phyloP scores from a whole-genome alignment of 2,888 invertebrate genomes.

The Oithona nana region DNA sequence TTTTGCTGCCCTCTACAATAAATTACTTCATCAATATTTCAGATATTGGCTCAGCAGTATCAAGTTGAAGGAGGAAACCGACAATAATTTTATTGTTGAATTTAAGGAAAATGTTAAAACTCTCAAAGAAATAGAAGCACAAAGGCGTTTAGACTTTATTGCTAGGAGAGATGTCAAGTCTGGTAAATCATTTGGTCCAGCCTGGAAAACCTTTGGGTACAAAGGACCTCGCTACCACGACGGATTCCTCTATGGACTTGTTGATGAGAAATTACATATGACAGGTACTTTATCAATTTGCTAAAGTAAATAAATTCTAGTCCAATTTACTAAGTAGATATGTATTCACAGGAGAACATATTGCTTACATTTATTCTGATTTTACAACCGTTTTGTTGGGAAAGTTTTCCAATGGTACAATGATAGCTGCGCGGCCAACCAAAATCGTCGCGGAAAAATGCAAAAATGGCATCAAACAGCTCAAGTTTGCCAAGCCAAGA shows the following conservation, averaged over 20 bases:
- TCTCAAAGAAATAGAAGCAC: not conserved
- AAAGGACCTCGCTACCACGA: not conserved
- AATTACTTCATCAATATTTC: no score
- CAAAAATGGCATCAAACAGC: not conserved
- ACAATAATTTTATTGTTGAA: not conserved
- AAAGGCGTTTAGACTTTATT: not conserved
- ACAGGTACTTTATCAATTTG: no score
- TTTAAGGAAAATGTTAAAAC: not conserved
- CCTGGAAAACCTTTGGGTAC: not conserved
- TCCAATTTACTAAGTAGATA: no score
- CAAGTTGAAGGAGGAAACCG: not conserved
- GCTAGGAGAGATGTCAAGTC: not conserved
- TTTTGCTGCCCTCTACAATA: no score
- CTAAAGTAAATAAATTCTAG: no score
- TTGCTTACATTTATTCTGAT: constrained; percentile 9
- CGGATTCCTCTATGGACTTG: not conserved
- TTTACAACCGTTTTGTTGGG: not conserved
- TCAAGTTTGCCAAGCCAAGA: not conserved
- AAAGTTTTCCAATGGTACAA: not conserved
- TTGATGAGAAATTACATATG: not conserved
- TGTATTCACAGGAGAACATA: constrained; percentile 3
- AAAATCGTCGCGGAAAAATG: not conserved
- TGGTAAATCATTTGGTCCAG: not conserved
- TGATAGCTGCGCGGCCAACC: not conserved
- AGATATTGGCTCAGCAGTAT: not conserved